Percentiles rank a stretch among this genome's conserved stretches.
These are phyloP conservation scores for Phengaris alcon DNA, from an alignment of 2,888 invertebrate genomes.

Conservation along the genomic window DNA sequence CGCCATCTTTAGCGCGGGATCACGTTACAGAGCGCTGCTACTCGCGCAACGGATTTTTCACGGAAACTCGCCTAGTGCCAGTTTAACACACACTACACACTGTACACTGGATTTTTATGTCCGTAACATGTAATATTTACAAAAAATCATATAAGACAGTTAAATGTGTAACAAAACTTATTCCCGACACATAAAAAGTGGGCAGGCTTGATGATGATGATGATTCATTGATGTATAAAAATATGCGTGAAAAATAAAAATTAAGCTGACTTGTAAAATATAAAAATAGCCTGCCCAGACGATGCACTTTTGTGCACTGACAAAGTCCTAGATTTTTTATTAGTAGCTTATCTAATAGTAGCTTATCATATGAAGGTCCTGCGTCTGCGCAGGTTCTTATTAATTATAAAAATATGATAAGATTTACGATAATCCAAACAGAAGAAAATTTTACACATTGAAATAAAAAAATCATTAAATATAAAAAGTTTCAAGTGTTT, in stretches of 20 bases:
- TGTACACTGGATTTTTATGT: constrained; percentile 46
- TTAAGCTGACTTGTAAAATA: background rate
- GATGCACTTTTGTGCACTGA: background rate
- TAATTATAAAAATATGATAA: too few relatives aligned
- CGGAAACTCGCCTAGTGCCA: constrained; percentile 26
- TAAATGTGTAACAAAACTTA: background rate
- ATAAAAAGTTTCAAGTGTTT: too few relatives aligned
- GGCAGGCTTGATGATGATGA: background rate
- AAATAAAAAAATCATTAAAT: too few relatives aligned
- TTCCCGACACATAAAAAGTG: background rate
- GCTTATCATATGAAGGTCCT: too few relatives aligned
- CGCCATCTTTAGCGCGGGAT: constrained; percentile 71
- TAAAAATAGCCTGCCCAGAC: background rate
- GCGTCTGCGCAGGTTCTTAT: too few relatives aligned
- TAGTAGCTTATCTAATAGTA: background rate
- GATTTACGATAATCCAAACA: too few relatives aligned
- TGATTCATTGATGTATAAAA: background rate
- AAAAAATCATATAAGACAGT: constrained; percentile 34
- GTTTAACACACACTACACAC: constrained; percentile 44
- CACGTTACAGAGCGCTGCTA: constrained; percentile 58
- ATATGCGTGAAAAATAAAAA: background rate
- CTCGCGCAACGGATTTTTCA: constrained; percentile 31
- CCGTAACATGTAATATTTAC: constrained; percentile 26
- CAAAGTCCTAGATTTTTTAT: background rate
- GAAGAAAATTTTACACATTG: too few relatives aligned